Percentiles rank a stretch among this genome's conserved stretches.
These are phyloP conservation scores for Thunnus thynnus DNA, from an alignment of 2,113 vertebrate species.

Conservation along the genomic window DNA sequence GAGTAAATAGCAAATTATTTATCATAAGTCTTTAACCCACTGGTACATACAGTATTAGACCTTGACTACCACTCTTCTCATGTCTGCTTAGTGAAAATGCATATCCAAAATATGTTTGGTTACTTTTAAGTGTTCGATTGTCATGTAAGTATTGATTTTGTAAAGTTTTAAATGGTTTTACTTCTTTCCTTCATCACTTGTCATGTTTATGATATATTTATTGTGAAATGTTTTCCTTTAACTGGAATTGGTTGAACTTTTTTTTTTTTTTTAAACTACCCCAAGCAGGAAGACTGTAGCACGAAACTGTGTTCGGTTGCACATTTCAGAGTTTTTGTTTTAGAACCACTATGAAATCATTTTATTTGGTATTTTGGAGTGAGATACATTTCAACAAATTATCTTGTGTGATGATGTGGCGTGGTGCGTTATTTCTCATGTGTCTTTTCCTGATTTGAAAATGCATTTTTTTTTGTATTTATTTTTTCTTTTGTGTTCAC, in stretches of 20 bases:
- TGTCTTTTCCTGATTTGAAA: constrained; percentile 8
- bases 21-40: constrained; percentile 9
- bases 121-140: constrained; percentile 40
- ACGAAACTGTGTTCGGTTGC: constrained; percentile 26
- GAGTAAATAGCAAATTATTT: constrained; percentile 1
- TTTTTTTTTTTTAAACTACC: constrained; percentile 16
- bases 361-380: constrained; percentile 22
- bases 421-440: constrained; percentile 27
- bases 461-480: constrained; percentile 16
- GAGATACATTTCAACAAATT: background rate
- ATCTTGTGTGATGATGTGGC: constrained; percentile 11
- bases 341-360: constrained; percentile 27
- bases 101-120: background rate
- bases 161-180: background rate
- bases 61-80: constrained; percentile 28
- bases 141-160: constrained; percentile 31
- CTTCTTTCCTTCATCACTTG: background rate
- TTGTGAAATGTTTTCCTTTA: constrained; percentile 51
- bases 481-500: constrained; percentile 27
- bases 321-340: constrained; percentile 14
- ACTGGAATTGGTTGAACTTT: background rate
- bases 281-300: constrained; percentile 60
- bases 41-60: constrained; percentile 20
- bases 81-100: constrained; percentile 15
- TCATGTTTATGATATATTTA: constrained; percentile 66